phyloP scores from a whole-genome alignment of 2,888 invertebrate species.

The Brachyptera risi region DNA sequence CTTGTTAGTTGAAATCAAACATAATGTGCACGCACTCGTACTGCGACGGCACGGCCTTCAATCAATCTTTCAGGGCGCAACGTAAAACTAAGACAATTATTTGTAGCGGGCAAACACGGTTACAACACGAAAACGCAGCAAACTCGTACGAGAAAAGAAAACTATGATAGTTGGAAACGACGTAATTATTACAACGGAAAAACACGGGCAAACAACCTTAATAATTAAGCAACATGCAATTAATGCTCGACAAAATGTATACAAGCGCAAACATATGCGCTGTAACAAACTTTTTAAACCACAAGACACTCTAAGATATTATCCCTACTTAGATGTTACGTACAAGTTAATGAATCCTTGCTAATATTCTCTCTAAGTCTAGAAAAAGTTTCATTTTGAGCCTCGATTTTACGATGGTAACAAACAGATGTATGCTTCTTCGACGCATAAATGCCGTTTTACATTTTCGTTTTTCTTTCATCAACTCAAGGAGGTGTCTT shows the following conservation, averaged over 20 bases:
- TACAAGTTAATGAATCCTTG: constrained; percentile 1
- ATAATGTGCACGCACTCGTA: background rate
- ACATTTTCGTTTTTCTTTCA: constrained; percentile 7
- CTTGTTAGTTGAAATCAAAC: background rate
- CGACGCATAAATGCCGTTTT: background rate
- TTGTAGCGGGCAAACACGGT: background rate
- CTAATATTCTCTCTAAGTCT: background rate
- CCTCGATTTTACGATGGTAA: constrained; percentile 29
- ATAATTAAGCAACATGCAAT: background rate
- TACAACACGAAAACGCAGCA: constrained; percentile 8
- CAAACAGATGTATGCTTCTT: constrained; percentile 18
- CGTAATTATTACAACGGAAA: constrained; percentile 6
- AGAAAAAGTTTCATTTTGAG: constrained; percentile 32
- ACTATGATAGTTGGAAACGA: constrained; percentile 5
- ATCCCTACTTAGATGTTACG: background rate
- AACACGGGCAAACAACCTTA: background rate
- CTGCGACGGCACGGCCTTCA: too few species aligned
- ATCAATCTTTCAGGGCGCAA: constrained; percentile 3
- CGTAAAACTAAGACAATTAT: background rate
- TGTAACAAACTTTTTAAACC: background rate
- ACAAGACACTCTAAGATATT: background rate
- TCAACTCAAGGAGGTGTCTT: constrained; percentile 32
- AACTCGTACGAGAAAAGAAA: constrained; percentile 7
- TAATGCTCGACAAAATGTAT: background rate
- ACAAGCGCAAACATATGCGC: background rate